These are phyloP conservation scores for Eumerus sabulonum DNA, from an alignment of 2,888 invertebrate species.

Conservation along the genomic window DNA sequence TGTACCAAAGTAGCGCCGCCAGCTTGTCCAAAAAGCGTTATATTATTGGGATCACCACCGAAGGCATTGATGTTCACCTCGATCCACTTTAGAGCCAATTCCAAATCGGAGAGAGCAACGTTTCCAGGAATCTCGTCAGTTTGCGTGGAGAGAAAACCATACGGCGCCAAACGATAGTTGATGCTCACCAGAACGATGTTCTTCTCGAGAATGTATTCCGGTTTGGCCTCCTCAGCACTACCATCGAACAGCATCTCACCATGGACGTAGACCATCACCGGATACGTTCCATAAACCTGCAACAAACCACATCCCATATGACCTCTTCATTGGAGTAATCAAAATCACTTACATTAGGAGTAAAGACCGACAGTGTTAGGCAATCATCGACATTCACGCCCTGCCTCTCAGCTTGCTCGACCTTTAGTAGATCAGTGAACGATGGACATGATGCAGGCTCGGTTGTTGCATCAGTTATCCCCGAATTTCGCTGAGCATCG, in stretches of 20 bases:
- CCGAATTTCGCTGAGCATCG: neutral
- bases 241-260: conserved; percentile 79
- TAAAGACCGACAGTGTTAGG: conserved; percentile 74
- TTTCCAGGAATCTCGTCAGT: conserved; percentile 80
- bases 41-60: conserved; percentile 79
- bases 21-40: conserved; percentile 81
- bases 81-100: conserved; percentile 80
- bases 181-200: conserved; percentile 80
- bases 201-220: conserved; percentile 78
- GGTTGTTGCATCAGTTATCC: conserved; percentile 73
- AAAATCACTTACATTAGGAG: conserved; percentile 72
- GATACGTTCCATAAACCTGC: conserved; percentile 68
- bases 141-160: conserved; percentile 80
- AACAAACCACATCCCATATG: neutral
- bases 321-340: no score
- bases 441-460: conserved; percentile 74
- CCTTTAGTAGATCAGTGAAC: conserved; percentile 73
- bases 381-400: conserved; percentile 76
- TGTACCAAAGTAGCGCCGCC: conserved; percentile 80
- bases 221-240: conserved; percentile 74
- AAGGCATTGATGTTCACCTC: conserved; percentile 79
- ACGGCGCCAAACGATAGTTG: conserved; percentile 80
- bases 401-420: conserved; percentile 71
- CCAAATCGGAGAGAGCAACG: conserved; percentile 80
- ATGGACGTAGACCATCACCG: conserved; percentile 79